These are phyloP conservation scores for Desmodus rotundus DNA, from an alignment of 2,113 vertebrate species.

Conservation along the genomic window DNA sequence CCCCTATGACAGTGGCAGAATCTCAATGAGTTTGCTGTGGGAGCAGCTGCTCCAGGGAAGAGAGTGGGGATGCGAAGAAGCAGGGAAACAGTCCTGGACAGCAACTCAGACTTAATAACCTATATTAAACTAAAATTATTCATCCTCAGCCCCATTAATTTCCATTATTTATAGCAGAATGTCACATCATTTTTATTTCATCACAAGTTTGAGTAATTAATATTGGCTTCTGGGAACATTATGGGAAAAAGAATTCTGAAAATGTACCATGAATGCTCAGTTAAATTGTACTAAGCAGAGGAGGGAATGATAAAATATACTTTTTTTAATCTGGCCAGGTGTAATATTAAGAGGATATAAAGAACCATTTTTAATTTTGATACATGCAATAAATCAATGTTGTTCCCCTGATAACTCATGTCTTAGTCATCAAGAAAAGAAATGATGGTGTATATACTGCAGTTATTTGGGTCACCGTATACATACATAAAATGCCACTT, in stretches of 20 bases:
- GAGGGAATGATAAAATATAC: not conserved
- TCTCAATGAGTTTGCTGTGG: not conserved
- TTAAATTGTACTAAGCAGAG: not conserved
- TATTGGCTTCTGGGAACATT: not conserved
- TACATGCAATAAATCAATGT: not conserved
- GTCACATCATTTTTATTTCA: not conserved
- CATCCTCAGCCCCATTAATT: not conserved
- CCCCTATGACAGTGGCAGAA: fast-evolving
- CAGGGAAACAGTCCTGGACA: not conserved
- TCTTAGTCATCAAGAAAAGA: not conserved
- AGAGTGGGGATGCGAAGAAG: fast-evolving
- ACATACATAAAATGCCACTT: not conserved
- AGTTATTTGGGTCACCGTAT: not conserved
- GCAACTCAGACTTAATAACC: not conserved
- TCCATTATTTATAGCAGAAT: not conserved
- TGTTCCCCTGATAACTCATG: not conserved
- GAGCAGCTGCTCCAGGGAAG: not conserved
- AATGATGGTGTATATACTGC: not conserved
- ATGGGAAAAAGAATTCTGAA: not conserved
- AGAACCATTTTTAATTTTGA: not conserved
- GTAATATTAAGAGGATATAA: not conserved
- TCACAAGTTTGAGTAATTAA: not conserved
- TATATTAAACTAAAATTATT: not conserved
- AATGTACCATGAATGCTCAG: not conserved
- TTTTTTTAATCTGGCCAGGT: not conserved